phyloP scores from a whole-genome alignment of 2,113 vertebrate genomes.

The Caracal caracal region DNA sequence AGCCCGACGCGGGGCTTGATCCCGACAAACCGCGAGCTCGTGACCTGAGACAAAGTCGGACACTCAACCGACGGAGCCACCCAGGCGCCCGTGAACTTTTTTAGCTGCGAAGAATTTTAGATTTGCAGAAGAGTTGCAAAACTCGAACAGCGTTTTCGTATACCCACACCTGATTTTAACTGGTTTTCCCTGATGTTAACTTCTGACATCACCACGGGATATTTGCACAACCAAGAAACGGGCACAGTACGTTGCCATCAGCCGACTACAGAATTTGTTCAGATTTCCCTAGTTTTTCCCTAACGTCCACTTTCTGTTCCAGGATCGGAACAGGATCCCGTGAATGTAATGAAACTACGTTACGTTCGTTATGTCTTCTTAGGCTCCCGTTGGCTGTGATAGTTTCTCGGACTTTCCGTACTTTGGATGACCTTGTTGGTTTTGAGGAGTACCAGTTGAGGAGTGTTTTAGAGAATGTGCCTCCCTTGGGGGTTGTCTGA shows the following conservation, averaged over 20 bases:
- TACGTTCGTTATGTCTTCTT: fast-evolving
- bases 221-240: not conserved
- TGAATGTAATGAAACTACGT: not conserved
- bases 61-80: too few relatives aligned
- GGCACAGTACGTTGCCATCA: fast-evolving
- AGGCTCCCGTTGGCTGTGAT: not conserved
- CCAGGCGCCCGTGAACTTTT: not conserved
- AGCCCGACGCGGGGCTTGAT: too few relatives aligned
- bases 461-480: not conserved
- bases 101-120: not conserved
- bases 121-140: not conserved
- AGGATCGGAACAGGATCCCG: too few relatives aligned
- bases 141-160: fast-evolving
- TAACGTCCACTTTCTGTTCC: not conserved
- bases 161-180: not conserved
- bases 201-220: not conserved
- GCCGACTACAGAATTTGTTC: not conserved
- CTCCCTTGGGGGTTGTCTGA: not conserved
- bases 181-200: not conserved
- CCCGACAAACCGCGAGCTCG: too few relatives aligned
- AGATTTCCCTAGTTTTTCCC: not conserved
- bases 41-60: too few relatives aligned
- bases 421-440: not conserved
- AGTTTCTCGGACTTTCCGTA: not conserved
- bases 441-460: not conserved